A percentile compares a stretch with the other conserved stretches of the same genome.
Conservation (phyloP, 2,797 vertebrate genomes). For the Euphonia xanthogaster region DNA sequence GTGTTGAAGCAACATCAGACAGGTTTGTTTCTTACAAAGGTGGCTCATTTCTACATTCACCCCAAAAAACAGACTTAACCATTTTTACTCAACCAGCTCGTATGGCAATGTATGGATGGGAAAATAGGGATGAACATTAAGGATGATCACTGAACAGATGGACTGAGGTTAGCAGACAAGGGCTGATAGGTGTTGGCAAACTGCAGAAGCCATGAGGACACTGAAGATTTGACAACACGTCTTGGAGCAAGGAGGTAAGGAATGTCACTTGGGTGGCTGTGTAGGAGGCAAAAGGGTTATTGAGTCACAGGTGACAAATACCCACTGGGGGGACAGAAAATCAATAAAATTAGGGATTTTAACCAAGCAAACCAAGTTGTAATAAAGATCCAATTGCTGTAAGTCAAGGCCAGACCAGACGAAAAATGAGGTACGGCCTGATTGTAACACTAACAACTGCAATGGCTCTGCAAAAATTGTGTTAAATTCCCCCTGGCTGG, state of each 20-base stretch:
- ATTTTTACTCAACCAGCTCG: background rate
- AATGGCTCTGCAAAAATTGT: background rate
- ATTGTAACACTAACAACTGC: background rate
- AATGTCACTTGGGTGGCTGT: background rate
- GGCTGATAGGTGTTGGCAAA: background rate
- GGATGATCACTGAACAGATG: background rate
- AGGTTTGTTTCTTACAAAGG: background rate
- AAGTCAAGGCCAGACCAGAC: background rate
- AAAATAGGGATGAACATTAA: background rate
- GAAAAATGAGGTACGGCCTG: background rate
- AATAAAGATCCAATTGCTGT: background rate
- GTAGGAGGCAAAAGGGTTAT: background rate
- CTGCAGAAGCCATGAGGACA: background rate
- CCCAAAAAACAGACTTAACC: background rate
- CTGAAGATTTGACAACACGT: rapidly evolving
- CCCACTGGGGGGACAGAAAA: background rate
- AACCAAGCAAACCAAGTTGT: background rate
- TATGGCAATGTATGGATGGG: background rate
- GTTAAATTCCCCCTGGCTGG: background rate
- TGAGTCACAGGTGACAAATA: background rate
- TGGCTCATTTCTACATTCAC: background rate
- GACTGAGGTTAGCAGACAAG: background rate
- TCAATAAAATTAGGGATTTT: background rate
- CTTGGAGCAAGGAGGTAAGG: background rate
- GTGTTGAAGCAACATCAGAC: background rate